Base-by-base conservation (phyloP, 2,888 invertebrate genomes). In the Lobophora halterata region DNA sequence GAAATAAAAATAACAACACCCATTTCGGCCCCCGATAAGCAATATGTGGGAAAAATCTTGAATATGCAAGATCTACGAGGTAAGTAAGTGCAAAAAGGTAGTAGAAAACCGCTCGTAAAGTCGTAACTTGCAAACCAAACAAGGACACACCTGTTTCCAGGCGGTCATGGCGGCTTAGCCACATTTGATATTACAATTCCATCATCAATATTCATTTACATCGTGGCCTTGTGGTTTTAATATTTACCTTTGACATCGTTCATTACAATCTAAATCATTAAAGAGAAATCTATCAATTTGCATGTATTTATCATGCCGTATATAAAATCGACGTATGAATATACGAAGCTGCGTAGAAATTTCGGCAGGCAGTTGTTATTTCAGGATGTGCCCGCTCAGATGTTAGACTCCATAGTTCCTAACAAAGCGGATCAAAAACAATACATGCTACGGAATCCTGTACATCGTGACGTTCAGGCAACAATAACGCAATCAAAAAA, bases 331-430 rank as follows among this genome's bases (percentile, higher is more conserved):
- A 69, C 66, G 4, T 87, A 81, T 35, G 79, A 79, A 40, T 90
- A 90, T 47, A 71, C 79, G 5, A 90, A 89, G 54, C 55, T 67
- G 24, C 77, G 90, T 17, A 76, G 68, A 44, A 71, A 79, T 40
- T 90, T 89, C 46, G 90, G 90, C 1, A 81, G 74, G 23, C 80
- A 86, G 48, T 75, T 83, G 37, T 65, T 87, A 30, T 90, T 90
- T 55, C 76, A 83, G 38, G 61, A 72, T 12, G 68, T 65, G 1
- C 75, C 87, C 6, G 78, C 77, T 1, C 81, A 83, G 14, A 58
- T 86, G 32, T 44, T 86, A 14, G 83, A 85, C 52, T 78, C 82
- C 2, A 86, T 86, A 35, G 45, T 59, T 28, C 74, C 89, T 11
- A 75, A 87, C 43, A 62, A 61, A 32, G 52, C 56, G 3, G 60